Evolutionary conservation across 1,140 invertebrate species (phyloP), one percentile per base, ranked within the genome.

Genomic region (Ceratina calcarata): DNA sequence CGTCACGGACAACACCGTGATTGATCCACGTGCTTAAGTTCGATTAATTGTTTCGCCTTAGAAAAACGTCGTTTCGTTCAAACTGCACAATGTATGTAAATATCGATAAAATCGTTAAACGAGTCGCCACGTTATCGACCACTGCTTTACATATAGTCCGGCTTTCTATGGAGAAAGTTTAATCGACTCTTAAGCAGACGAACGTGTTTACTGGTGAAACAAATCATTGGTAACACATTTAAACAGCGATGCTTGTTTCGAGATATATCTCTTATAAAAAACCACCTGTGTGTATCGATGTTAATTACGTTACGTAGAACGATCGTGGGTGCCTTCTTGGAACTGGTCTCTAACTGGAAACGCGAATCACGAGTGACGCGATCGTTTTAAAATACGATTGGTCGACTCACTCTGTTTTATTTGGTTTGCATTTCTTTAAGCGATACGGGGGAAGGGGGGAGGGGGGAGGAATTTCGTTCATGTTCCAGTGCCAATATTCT

Each of bases 281-380:
- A 73, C 70, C 65, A 79, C 78, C 78, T 73, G 78, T 74, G 78
- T 74, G 51, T 65, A 74, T 74, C 61, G 78, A 60, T 73, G 78
- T 66, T 74, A 79, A 79, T 55, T n/a, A 27, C 68, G 66, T 77
- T 77, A 49, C 73, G 60, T 61, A 65, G n/a, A 65, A 73, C 70
- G 62, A 66, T 69, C 37, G 55, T 77, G 18, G 60, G 49, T 60
- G 69, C 37, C 76, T 72, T 78, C 76, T 78, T 72, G 58, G 76
- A 64, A 72, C 60, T 55, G 27, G 16, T 27, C 24, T 70, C 24
- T 70, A 32, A 78, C 75, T 70, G 57, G 55, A 68, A 77, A 69
- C 64, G 32, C 65, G 66, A 24, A 60, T 53, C 45, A 61, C 70
- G 71, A 24, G n/a, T 45, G 15, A 76, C 65, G 32, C 45, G 64